Evolutionary conservation across 2,888 invertebrate genomes (phyloP).

Genomic region (Biston betularia): DNA sequence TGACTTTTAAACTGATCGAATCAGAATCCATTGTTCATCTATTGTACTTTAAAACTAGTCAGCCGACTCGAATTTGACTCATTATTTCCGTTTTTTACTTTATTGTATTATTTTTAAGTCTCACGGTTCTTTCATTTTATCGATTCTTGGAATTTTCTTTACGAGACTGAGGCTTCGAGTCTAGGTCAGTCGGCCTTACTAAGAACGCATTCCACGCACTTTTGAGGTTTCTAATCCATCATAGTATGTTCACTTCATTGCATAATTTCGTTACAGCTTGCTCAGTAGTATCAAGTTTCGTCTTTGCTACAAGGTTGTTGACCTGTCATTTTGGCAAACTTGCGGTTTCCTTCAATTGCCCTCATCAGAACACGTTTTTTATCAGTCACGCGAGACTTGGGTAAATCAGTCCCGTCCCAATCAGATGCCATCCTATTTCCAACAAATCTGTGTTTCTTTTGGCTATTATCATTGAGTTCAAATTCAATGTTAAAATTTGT

Average conservation of each 20-base stretch:
- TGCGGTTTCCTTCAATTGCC: slow-evolving; percentile 28
- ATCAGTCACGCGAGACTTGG: slow-evolving; percentile 17
- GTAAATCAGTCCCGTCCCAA: slow-evolving; percentile 11
- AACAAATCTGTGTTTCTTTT: slow-evolving; percentile 2
- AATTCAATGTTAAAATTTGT: slow-evolving; percentile 7
- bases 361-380: slow-evolving; percentile 30
- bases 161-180: slow-evolving; percentile 10
- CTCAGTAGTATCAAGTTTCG: slow-evolving; percentile 15
- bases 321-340: slow-evolving; percentile 23
- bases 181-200: slow-evolving; percentile 33
- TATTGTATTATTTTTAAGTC: slow-evolving; percentile 21
- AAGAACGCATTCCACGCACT: slow-evolving; percentile 26
- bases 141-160: slow-evolving; percentile 22
- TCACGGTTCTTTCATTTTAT: slow-evolving; percentile 17
- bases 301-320: slow-evolving; percentile 23
- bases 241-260: slow-evolving; percentile 25
- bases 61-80: slow-evolving; percentile 23
- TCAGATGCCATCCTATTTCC: neutral
- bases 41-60: slow-evolving; percentile 32
- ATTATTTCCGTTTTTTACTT: slow-evolving; percentile 28
- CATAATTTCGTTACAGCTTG: slow-evolving; percentile 29
- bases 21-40: slow-evolving; percentile 23
- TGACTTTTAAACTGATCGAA: slow-evolving; percentile 22
- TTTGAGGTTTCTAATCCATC: slow-evolving; percentile 36
- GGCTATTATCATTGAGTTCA: slow-evolving; percentile 1